Evolutionary conservation across 37 sponge, comb jelly and placozoan species (phyloP).

Genomic region (Aplysina aerophoba): DNA sequence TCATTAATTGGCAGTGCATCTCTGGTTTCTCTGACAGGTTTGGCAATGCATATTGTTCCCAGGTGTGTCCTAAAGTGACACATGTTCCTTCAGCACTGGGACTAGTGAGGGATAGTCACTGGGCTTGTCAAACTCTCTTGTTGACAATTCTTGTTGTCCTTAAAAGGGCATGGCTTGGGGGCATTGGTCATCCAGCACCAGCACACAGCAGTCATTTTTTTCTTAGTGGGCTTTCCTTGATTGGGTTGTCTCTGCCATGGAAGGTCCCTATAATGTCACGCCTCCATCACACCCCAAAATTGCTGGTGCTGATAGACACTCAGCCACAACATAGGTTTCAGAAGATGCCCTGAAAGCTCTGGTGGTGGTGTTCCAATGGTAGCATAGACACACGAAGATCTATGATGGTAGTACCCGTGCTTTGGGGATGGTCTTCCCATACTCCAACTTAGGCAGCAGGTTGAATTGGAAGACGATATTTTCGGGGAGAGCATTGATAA

Average conservation of each 20-base stretch:
- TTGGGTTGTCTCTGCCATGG: not conserved
- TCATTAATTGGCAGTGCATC: slow-evolving; percentile 19
- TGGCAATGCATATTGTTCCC: not conserved
- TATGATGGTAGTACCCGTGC: not conserved
- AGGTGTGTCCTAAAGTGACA: not conserved
- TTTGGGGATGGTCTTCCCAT: not conserved
- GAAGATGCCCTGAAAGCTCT: not conserved
- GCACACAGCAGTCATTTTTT: not conserved
- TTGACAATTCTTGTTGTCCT: not conserved
- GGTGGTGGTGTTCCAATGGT: not conserved
- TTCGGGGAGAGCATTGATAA: not conserved
- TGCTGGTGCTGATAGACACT: not conserved
- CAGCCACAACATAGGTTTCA: not conserved
- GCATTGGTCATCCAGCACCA: slow-evolving; percentile 9
- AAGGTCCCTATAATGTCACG: slow-evolving; percentile 3
- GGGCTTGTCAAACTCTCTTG: not conserved
- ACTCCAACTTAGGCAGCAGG: not conserved
- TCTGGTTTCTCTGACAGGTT: slow-evolving; percentile 27
- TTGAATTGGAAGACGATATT: not conserved
- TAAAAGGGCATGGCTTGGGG: slow-evolving; percentile 8
- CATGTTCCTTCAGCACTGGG: slow-evolving; percentile 12
- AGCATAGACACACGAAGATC: not conserved
- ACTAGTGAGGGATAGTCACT: not conserved
- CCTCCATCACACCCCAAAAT: not conserved
- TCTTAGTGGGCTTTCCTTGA: not conserved